Conservation (phyloP, 2,888 invertebrate species). For the Leptogaster cylindrica region DNA sequence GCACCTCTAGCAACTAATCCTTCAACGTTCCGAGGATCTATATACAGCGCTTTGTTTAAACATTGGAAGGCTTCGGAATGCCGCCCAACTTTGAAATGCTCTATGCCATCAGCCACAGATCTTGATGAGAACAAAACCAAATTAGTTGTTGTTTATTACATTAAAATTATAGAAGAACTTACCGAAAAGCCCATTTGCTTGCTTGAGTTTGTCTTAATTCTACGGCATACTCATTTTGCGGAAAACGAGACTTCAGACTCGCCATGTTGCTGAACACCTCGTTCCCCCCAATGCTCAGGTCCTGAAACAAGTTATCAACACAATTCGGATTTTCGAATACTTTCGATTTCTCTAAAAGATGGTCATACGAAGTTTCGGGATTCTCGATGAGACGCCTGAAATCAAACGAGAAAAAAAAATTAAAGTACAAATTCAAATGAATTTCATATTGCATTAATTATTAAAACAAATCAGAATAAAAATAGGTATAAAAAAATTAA, state of each 20-base stretch:
- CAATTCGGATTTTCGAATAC: slow-evolving; percentile 91
- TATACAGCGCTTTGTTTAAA: slow-evolving; percentile 89
- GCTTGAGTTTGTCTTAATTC: slow-evolving; percentile 89
- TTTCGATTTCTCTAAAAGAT: slow-evolving; percentile 79
- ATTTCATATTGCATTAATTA: not conserved
- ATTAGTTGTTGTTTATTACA: not conserved
- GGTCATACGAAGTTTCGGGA: slow-evolving; percentile 80
- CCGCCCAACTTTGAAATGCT: slow-evolving; percentile 90
- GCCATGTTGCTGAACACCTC: slow-evolving; percentile 56
- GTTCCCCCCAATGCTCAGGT: slow-evolving; percentile 63
- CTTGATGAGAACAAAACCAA: slow-evolving; percentile 48
- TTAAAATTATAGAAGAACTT: slow-evolving; percentile 42
- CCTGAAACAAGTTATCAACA: slow-evolving; percentile 81
- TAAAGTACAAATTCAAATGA: too few species aligned
- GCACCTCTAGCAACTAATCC: slow-evolving; percentile 91
- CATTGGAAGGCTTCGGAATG: slow-evolving; percentile 95
- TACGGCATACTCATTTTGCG: slow-evolving; percentile 80
- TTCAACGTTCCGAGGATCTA: slow-evolving; percentile 90
- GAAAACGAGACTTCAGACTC: slow-evolving; percentile 72
- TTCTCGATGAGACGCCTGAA: slow-evolving; percentile 79
- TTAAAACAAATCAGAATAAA: not conserved
- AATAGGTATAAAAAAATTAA: not conserved
- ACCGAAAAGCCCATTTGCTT: slow-evolving; percentile 89
- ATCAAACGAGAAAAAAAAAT: slow-evolving; percentile 40
- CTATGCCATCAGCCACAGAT: slow-evolving; percentile 93